These are phyloP conservation scores for Xestoiulus laeticollis DNA, from an alignment of 2,888 invertebrate species.

Conservation along the genomic window DNA sequence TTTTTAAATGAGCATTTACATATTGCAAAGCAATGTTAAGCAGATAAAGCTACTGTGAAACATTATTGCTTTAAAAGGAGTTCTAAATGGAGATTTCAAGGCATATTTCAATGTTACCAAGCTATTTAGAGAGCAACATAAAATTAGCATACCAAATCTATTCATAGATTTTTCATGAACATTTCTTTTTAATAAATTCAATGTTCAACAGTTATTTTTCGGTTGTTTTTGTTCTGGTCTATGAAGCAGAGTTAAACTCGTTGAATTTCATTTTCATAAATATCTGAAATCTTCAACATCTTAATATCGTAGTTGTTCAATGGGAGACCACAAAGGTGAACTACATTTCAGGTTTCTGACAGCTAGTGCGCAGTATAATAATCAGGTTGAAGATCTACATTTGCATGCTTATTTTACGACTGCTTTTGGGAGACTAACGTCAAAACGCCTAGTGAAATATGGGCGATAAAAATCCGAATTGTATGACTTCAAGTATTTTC, in stretches of 20 bases:
- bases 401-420: constrained; percentile 38
- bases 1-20: too few species aligned
- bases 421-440: constrained; percentile 23
- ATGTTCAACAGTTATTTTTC: too few species aligned
- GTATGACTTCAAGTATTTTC: background rate
- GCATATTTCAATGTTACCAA: too few species aligned
- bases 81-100: too few species aligned
- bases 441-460: background rate
- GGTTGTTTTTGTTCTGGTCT: too few species aligned
- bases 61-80: too few species aligned
- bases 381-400: constrained; percentile 32
- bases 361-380: background rate
- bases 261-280: constrained; percentile 14
- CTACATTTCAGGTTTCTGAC: constrained; percentile 31
- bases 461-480: background rate
- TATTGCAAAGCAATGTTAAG: too few species aligned
- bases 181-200: too few species aligned
- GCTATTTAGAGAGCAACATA: too few species aligned
- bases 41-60: too few species aligned
- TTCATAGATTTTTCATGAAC: too few species aligned
- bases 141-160: too few species aligned
- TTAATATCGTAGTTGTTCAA: constrained; percentile 31
- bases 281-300: constrained; percentile 31
- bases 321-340: constrained; percentile 39
- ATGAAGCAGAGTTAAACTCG: background rate